Evolutionary conservation across 2,113 vertebrate species (phyloP), one percentile per base, ranked within the genome.

Genomic region (Spea bombifrons): DNA sequence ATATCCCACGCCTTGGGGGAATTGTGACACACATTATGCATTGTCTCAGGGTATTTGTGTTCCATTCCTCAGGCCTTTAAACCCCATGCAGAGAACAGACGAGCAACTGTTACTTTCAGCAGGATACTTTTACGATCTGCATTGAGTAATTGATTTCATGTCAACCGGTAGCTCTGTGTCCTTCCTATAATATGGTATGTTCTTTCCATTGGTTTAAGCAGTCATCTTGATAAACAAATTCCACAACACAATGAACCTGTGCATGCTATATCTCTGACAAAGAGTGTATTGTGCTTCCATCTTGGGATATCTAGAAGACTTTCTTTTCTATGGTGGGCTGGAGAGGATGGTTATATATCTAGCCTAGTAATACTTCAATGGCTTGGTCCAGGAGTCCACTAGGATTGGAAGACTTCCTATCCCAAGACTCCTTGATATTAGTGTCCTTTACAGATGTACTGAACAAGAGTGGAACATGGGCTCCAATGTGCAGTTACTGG

Each of bases 21-120:
- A 43, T 59, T n/a, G 6, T 57, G 7, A 49, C 3, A 45, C 10
- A 44, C 53, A 45, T 75, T 67, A 55, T 59, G 66, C 47, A 52
- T 78, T 78, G 67, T 78, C 17, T 63, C 46, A 1, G 17, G 46
- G 55, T 50, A 71, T 64, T 15, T 48, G 59, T 71, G 57, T 71
- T 78, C 59, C 67, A 71, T 65, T 78, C 59, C 76, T 53, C 47
- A 64, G 76, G 57, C 68, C 15, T 63, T 15, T 77, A 61, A 63
- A 57, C 45, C 45, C 48, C 43, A 50, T 66, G 55, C 64, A 67
- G 5, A 75, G 46, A 64, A 49, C n/a, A 17, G 13, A 30, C 9
- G 17, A 16, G 47, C 17, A n/a, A 17, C 57, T 66, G 73, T 68
- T 46, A 17, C 4, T 76, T 12, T 59, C 15, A 59, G 55, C 8